Evolutionary conservation across 1,140 invertebrate species (phyloP), one percentile per base, ranked within the genome.

Genomic region (Sitophilus oryzae): DNA sequence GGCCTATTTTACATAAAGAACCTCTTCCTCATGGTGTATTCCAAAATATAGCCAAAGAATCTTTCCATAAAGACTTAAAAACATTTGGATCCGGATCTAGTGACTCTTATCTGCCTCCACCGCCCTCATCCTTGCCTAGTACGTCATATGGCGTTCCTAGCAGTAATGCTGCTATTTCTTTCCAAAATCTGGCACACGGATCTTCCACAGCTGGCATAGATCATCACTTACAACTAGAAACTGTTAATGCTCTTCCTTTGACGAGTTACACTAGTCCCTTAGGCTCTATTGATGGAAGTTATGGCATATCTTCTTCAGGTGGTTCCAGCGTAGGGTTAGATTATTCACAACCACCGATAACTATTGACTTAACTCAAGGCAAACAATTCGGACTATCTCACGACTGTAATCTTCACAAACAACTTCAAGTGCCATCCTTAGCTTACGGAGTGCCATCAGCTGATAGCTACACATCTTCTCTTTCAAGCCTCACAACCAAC

Each of bases 1-100:
- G 75, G 22, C 82, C 81, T 0, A 76, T 85, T 5, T 79, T 82
- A 61, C 87, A 86, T 64, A 76, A 83, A 45, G 82, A 86, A 21
- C 77, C 81, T 1, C 80, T 88, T 1, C 85, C 86, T 2, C 71
- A 73, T 41, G 83, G 82, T 1, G 63, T 88, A 1, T 69, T 85
- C 78, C 81, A 11, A 1, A 54, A 49, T 23, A 82, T 82, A 49
- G 81, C 76, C 54, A 79, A 72, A 64, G 75, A 65, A 15, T 76
- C 77, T 0, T 75, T 74, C 44, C 76, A 79, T n/a, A 77, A 78
- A 56, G 76, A 79, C 59, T 16, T 45, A 16, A 16, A 44, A n/a
- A 1, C 16, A 6, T 46, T 46, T 30, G 21, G 44, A 16, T 9
- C 14, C 19, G 54, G 63, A 18, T 15, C 20, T 14, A 35, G 34